phyloP scores from a whole-genome alignment of 2,888 invertebrate species.

The Caenorhabditis zanzibari region DNA sequence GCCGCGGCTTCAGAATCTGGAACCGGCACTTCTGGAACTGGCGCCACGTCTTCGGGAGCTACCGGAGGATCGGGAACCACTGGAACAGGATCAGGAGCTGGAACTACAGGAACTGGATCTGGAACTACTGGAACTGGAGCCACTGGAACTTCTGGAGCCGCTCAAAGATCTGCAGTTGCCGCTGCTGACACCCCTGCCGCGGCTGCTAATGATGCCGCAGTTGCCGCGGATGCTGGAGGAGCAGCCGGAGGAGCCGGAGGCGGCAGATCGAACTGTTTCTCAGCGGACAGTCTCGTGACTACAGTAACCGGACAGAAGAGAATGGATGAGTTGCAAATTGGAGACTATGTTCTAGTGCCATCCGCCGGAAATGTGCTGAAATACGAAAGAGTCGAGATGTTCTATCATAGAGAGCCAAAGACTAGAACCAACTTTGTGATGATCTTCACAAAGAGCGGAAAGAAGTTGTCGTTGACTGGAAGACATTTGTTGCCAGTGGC shows the following conservation, averaged over 20 bases:
- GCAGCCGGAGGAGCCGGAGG: slow-evolving; percentile 33
- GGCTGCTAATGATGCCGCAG: background rate
- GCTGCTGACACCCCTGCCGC: slow-evolving; percentile 8
- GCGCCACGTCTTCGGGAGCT: slow-evolving; percentile 9
- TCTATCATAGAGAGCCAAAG: slow-evolving; percentile 81
- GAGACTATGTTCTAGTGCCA: slow-evolving; percentile 81
- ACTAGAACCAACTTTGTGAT: slow-evolving; percentile 76
- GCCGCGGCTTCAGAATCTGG: background rate
- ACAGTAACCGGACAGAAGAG: slow-evolving; percentile 74
- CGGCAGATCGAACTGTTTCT: slow-evolving; percentile 77
- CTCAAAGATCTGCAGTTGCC: background rate
- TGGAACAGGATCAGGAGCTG: background rate
- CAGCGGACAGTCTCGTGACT: slow-evolving; percentile 78
- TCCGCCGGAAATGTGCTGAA: slow-evolving; percentile 75
- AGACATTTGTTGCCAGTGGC: slow-evolving; percentile 81
- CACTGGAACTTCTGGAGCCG: slow-evolving; percentile 10
- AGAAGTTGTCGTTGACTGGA: slow-evolving; percentile 76
- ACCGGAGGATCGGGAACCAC: slow-evolving; percentile 9
- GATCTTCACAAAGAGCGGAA: slow-evolving; percentile 78
- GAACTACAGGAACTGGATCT: slow-evolving; percentile 1
- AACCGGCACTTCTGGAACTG: slow-evolving; percentile 5
- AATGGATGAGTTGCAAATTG: slow-evolving; percentile 81
- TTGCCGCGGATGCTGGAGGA: slow-evolving; percentile 26
- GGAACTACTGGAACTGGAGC: slow-evolving; percentile 19
- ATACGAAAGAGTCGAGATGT: slow-evolving; percentile 82